Evolutionary conservation across 2,113 vertebrate species (phyloP).

Genomic region (Pantherophis guttatus): DNA sequence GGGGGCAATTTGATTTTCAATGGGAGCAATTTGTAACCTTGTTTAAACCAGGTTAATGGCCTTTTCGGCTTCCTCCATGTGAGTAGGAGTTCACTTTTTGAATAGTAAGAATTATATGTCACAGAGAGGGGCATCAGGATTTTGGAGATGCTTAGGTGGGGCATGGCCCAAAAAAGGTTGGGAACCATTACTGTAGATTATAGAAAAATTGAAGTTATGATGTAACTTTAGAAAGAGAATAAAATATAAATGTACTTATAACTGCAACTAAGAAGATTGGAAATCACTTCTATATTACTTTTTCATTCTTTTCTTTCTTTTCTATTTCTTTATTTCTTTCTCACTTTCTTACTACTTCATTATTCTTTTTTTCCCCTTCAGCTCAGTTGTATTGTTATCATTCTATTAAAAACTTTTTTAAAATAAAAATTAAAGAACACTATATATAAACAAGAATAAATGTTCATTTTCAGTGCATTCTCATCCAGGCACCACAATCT

Average conservation of each 20-base stretch:
- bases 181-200: not conserved
- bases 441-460: not conserved
- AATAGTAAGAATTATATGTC: too few species aligned
- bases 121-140: too few species aligned
- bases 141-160: too few species aligned
- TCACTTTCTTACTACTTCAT: not conserved
- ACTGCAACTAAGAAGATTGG: not conserved
- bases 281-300: not conserved
- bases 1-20: too few species aligned
- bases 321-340: not conserved
- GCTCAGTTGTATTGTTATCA: not conserved
- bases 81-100: too few species aligned
- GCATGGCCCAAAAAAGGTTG: too few species aligned
- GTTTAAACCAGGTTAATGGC: too few species aligned
- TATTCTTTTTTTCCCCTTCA: not conserved
- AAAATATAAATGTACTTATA: not conserved
- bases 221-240: not conserved
- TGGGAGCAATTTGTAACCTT: too few species aligned
- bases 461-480: not conserved
- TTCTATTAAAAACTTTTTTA: not conserved
- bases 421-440: not conserved
- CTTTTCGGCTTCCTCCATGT: too few species aligned
- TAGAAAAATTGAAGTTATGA: not conserved
- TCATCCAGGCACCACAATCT: not conserved
- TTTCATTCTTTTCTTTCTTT: not conserved